Evolutionary conservation across 2,113 vertebrate genomes (phyloP), one percentile per base, ranked within the genome.

Genomic region (Callospermophilus lateralis): DNA sequence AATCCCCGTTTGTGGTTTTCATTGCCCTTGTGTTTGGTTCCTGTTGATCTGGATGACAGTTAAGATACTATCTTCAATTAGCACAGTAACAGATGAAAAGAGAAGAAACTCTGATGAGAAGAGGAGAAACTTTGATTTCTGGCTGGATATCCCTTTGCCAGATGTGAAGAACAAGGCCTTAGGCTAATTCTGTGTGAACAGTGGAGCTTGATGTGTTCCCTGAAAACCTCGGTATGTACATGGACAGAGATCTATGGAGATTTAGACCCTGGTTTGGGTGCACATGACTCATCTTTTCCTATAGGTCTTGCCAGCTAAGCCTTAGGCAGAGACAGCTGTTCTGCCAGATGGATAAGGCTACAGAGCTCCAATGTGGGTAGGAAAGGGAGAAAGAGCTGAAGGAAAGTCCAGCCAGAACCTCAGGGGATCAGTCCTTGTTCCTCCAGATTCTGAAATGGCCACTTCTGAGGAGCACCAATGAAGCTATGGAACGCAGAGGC

Each of bases 241-340:
- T 19, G 37, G 58, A 76, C 58, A 19, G 68, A 96, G 93, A 95
- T 95, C 83, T 91, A 84, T 3, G 37, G 53, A 95, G 93, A 96
- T 68, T 83, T n/a, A 68, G 45, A 28, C 15, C 26, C 28, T 32
- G 34, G 70, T 77, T 65, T 42, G 51, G 45, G 34, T 67, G 39
- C 11, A 76, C 77, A 93, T 93, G 95, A 85, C 28, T 97, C 97
- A 98, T 45, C 48, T 92, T 90, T 96, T 97, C 96, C 96, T 93
- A 87, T 12, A 90, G 39, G 77, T 77, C 61, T 94, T 89, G 94
- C 93, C 91, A 90, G 85, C 55, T 96, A 55, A 94, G 81, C 94
- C 88, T 76, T 78, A 53, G 85, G 89, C 85, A 86, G 20, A 90
- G 26, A 91, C 87, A 89, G 51, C 68, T 96, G 78, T 92, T 79